A percentile compares a stretch with the other conserved stretches of the same genome.
phyloP scores from a whole-genome alignment of 2,888 invertebrate genomes.

The Aricia artaxerxes region DNA sequence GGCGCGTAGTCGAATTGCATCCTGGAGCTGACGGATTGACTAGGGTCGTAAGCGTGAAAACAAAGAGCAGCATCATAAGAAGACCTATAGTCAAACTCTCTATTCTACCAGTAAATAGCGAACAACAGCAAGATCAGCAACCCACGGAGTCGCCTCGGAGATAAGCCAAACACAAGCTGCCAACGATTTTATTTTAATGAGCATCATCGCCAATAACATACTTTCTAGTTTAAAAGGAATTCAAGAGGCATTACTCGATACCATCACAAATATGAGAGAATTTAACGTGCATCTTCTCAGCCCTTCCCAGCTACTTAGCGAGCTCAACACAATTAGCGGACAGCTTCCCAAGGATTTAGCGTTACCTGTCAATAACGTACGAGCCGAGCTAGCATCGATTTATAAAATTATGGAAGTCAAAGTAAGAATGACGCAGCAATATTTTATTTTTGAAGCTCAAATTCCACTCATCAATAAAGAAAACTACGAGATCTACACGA shows the following conservation, averaged over 20 bases:
- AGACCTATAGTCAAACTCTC: no score
- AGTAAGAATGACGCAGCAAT: background rate
- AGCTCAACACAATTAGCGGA: conserved; percentile 16
- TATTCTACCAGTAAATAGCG: no score
- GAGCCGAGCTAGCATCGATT: background rate
- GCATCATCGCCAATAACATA: conserved; percentile 1
- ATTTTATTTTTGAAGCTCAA: background rate
- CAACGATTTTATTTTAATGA: conserved; percentile 13
- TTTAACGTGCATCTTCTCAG: conserved; percentile 26
- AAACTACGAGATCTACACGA: background rate
- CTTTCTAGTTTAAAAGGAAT: conserved; percentile 14
- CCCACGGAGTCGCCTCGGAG: background rate
- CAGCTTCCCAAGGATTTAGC: conserved; percentile 18
- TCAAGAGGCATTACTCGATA: conserved; percentile 18
- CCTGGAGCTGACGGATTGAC: no score
- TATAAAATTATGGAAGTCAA: no score
- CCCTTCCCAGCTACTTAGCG: conserved; percentile 12
- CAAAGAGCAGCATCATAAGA: no score
- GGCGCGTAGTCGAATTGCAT: no score
- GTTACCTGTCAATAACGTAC: background rate
- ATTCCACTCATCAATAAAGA: background rate
- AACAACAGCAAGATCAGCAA: no score
- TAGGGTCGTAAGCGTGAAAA: no score
- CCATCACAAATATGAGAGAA: background rate
- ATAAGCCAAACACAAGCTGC: conserved; percentile 7